Evolutionary conservation across 2,888 invertebrate genomes (phyloP), one percentile per base, ranked within the genome.

Genomic region (Entomobrya proxima): DNA sequence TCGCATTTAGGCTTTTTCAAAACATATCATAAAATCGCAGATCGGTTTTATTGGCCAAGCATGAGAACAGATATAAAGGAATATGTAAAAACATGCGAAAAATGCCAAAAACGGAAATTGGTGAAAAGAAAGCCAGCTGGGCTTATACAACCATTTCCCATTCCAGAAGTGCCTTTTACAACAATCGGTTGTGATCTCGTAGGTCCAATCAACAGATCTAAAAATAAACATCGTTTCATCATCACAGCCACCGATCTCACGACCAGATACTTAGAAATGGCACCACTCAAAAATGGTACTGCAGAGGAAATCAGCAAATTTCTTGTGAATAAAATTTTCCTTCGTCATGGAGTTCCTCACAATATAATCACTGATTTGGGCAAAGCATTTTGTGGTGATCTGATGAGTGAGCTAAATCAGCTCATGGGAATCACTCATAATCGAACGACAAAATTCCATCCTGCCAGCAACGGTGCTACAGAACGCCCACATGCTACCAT

Each of bases 401-500:
- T 55, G 11, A n/a, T 55, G 11, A 11, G n/a, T 6, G 55, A 55
- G 18, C 6, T 55, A 7, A 55, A 55, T 55, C 6, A 55, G 6
- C n/a, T 55, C 6, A 9, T 18, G 18, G 55, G 55, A 18, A 55
- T 55, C 11, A 9, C 6, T n/a, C 15, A 55, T 55, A n/a, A 21
- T 21, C 21, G 55, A 6, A 55, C 55, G n/a, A 55, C 55, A n/a
- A 18, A 6, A n/a, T 55, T 55, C n/a, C 11, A 55, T n/a, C 55
- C 55, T 13, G 11, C 6, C 7, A 7, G 11, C 11, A 55, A 55
- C 55, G 55, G 55, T 9, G 11, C 55, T n/a, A 13, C 11, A 6
- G 55, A 55, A 55, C 55, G 55, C 55, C 55, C 7, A 55, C 55
- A 55, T 18, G n/a, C n/a, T n/a, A n/a, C n/a, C n/a, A n/a, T n/a